Evolutionary conservation across 2,888 invertebrate genomes (phyloP).

Genomic region (Strigamia transsilvanica): DNA sequence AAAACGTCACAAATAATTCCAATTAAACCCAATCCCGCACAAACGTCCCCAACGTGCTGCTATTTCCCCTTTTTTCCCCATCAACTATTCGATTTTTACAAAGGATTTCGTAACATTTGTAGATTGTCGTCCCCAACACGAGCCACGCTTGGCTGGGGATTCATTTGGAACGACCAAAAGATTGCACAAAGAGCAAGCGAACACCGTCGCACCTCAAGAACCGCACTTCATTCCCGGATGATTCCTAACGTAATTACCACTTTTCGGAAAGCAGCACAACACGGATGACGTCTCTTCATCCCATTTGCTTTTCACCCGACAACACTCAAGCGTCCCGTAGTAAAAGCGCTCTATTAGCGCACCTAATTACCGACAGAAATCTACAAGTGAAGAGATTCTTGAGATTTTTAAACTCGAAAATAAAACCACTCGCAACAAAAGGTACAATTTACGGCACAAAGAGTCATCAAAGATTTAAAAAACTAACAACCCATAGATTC

Average conservation of each 20-base stretch:
- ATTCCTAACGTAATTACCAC: constrained; percentile 40
- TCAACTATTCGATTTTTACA: constrained; percentile 1
- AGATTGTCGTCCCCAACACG: neutral
- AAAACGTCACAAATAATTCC: neutral
- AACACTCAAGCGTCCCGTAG: constrained; percentile 40
- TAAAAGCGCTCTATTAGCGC: neutral
- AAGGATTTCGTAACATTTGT: neutral
- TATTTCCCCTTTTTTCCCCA: neutral
- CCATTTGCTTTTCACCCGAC: neutral
- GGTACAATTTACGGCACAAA: too few species aligned
- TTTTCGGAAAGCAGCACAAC: neutral
- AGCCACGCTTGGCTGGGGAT: constrained; percentile 9
- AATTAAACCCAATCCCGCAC: neutral
- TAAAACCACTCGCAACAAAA: neutral
- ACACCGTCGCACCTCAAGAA: constrained; percentile 21
- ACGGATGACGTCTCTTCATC: neutral
- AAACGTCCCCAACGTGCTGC: too few species aligned
- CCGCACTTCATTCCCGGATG: constrained; percentile 43
- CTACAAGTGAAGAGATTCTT: neutral
- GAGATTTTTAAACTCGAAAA: neutral
- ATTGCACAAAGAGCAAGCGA: constrained; percentile 5
- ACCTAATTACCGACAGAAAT: neutral
- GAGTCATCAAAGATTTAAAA: too few species aligned
- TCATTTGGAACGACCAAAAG: constrained; percentile 38
- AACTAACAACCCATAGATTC: too few species aligned